Percentiles rank a stretch among this genome's conserved stretches.
These are phyloP conservation scores for Gastrophysa polygoni DNA, from an alignment of 2,888 invertebrate species.

Conservation along the genomic window DNA sequence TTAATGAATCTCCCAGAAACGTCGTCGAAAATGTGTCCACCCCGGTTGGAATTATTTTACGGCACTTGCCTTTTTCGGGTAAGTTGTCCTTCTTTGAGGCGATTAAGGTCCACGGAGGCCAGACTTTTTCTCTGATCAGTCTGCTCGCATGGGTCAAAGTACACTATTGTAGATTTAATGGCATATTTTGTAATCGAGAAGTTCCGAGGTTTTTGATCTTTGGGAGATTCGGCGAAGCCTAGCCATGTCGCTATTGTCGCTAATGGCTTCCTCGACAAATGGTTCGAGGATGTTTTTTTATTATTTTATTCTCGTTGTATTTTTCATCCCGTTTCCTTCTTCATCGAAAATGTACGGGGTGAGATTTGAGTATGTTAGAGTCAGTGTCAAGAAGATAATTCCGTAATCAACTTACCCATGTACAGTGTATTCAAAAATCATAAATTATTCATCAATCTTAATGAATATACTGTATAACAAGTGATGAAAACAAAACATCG, in stretches of 20 bases:
- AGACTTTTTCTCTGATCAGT: conserved; percentile 4
- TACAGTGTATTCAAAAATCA: too few species aligned
- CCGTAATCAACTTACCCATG: too few species aligned
- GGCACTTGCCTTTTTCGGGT: background rate
- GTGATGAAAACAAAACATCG: too few species aligned
- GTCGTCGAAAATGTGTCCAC: background rate
- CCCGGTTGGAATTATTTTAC: background rate
- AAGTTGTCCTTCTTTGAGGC: background rate
- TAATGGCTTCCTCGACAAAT: conserved; percentile 11
- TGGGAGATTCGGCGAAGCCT: background rate
- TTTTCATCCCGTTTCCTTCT: background rate
- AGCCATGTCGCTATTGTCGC: conserved; percentile 6
- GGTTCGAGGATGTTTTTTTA: background rate
- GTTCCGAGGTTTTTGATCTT: conserved; percentile 1
- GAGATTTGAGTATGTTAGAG: too few species aligned
- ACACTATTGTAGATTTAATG: conserved; percentile 22
- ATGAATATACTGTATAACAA: too few species aligned
- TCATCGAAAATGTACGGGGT: background rate
- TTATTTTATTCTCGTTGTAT: background rate
- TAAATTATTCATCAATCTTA: too few species aligned
- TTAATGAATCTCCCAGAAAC: too few species aligned
- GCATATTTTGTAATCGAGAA: conserved; percentile 17
- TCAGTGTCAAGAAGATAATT: too few species aligned
- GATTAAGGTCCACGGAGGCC: background rate
- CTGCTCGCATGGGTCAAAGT: conserved; percentile 6